Percentiles rank a stretch among this genome's conserved stretches.
phyloP scores from a whole-genome alignment of 2,113 vertebrate species.

The Tragelaphus scriptus region DNA sequence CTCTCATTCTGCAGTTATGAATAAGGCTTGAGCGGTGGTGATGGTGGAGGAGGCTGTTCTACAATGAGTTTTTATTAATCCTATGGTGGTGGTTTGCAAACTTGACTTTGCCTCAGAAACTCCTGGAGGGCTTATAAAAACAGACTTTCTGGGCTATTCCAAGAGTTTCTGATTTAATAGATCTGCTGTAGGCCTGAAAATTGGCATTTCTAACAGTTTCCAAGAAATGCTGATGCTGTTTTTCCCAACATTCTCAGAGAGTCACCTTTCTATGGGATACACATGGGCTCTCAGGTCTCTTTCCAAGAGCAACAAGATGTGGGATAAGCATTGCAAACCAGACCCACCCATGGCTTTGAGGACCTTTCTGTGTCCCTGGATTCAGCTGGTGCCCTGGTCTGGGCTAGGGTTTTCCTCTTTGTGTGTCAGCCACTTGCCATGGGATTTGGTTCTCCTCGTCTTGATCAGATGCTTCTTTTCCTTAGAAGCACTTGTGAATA shows the following conservation, averaged over 20 bases:
- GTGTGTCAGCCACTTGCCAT: accelerated
- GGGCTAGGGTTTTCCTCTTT: background rate
- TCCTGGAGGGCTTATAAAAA: background rate
- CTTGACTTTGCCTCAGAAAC: background rate
- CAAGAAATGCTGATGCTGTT: background rate
- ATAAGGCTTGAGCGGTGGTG: background rate
- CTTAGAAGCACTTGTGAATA: background rate
- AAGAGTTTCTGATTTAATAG: background rate
- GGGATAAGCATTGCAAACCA: background rate
- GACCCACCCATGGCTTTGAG: background rate
- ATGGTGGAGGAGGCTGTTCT: background rate
- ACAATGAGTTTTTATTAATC: background rate
- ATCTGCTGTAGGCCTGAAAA: background rate
- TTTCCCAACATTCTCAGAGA: background rate
- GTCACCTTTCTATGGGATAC: background rate
- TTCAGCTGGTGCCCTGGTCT: background rate
- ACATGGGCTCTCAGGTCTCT: background rate
- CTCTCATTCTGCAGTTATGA: background rate
- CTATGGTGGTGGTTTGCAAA: background rate
- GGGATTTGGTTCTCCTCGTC: background rate
- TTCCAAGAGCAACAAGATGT: background rate
- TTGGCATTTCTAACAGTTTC: background rate
- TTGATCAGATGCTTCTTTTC: background rate
- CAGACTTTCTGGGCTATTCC: background rate
- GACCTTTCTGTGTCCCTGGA: background rate